A percentile compares a stretch with the other conserved stretches of the same genome.
Evolutionary conservation across 2,797 vertebrate species (phyloP).

Genomic region (Alosa sapidissima): DNA sequence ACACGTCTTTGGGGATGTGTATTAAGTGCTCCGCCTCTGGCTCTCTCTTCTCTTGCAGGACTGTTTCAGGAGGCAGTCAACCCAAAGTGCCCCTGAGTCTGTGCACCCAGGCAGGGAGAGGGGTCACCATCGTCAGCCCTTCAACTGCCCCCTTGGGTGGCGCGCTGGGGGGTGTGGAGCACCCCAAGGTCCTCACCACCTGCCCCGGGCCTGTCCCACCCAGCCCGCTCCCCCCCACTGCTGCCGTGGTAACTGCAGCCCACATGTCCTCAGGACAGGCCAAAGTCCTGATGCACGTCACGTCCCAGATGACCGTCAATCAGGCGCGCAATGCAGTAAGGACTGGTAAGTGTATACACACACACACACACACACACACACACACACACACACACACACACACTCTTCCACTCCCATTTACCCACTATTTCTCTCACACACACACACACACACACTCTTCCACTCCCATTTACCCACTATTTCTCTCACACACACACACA

Average conservation of each 20-base stretch:
- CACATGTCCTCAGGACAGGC: conserved; percentile 87
- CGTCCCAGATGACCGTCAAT: conserved; percentile 95
- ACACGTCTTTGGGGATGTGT: not conserved
- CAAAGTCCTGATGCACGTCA: conserved; percentile 89
- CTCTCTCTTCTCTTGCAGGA: conserved; percentile 66
- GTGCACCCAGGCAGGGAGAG: conserved; percentile 80
- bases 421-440: not conserved
- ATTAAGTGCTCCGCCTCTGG: not conserved
- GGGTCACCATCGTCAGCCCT: conserved; percentile 84
- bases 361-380: not conserved
- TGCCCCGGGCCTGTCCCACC: conserved; percentile 64
- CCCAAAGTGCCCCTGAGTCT: conserved; percentile 85
- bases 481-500: not conserved
- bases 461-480: not conserved
- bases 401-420: not conserved
- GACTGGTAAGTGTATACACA: conserved; percentile 77
- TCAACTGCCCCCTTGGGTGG: conserved; percentile 75
- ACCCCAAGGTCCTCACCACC: conserved; percentile 72
- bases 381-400: not conserved
- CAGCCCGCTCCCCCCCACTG: conserved; percentile 74
- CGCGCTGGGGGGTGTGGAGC: conserved; percentile 67
- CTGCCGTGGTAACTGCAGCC: conserved; percentile 79
- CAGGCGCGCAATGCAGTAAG: conserved; percentile 92
- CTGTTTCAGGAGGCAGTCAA: conserved; percentile 80
- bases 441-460: not conserved